A percentile compares a stretch with the other conserved stretches of the same genome.
Conservation (phyloP, 2,113 vertebrate genomes). For the Stegostoma tigrinum region DNA sequence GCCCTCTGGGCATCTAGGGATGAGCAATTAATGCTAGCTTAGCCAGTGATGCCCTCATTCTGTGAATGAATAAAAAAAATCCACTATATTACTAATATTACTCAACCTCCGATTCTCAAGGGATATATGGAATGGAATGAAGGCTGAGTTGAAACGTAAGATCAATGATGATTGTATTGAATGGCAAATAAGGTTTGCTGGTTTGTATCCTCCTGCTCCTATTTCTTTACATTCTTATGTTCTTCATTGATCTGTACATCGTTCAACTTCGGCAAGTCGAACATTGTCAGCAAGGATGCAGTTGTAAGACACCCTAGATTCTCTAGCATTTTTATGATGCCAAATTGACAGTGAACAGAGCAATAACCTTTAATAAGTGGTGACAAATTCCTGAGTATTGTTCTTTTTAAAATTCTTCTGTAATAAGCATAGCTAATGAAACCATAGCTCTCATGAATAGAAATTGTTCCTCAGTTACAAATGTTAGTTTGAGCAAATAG, state of each 20-base stretch:
- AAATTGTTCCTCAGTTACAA: neutral
- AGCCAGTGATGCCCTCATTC: too few relatives aligned
- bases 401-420: neutral
- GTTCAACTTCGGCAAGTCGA: neutral
- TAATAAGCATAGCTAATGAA: neutral
- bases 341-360: neutral
- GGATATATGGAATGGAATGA: too few relatives aligned
- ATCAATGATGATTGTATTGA: too few relatives aligned
- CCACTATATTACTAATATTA: too few relatives aligned
- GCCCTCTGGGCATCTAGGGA: too few relatives aligned
- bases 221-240: too few relatives aligned
- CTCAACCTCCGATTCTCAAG: too few relatives aligned
- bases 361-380: neutral
- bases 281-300: neutral
- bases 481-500: neutral
- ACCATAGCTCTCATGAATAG: neutral
- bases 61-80: too few relatives aligned
- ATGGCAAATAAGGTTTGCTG: too few relatives aligned
- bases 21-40: too few relatives aligned
- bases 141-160: too few relatives aligned
- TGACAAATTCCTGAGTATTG: neutral
- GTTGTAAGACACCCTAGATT: neutral
- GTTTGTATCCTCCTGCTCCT: too few relatives aligned
- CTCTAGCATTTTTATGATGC: neutral
- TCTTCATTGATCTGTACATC: neutral